Conservation (phyloP, 2,113 vertebrate genomes). For the Hiodon tergisus region DNA sequence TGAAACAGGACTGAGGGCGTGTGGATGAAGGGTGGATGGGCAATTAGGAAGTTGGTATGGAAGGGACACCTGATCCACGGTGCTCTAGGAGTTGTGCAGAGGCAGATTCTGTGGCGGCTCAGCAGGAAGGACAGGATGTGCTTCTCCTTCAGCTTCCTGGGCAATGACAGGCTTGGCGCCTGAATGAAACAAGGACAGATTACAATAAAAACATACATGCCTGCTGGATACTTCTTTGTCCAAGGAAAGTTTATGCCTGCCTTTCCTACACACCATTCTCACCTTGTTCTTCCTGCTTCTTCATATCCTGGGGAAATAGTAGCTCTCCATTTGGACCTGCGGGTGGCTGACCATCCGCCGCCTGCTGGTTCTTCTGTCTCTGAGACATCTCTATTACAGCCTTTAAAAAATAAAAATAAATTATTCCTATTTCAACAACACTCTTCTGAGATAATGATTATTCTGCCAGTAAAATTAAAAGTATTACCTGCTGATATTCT, state of each 20-base stretch:
- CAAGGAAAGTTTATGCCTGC: not conserved
- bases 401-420: slow-evolving; percentile 37
- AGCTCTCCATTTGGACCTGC: slow-evolving; percentile 64
- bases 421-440: not conserved
- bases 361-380: slow-evolving; percentile 66
- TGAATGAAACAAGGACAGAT: slow-evolving; percentile 27
- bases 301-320: slow-evolving; percentile 55
- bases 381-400: slow-evolving; percentile 82
- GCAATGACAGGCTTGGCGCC: slow-evolving; percentile 48
- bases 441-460: not conserved
- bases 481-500: slow-evolving; percentile 80
- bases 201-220: not conserved
- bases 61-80: too few species aligned
- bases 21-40: not conserved
- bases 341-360: slow-evolving; percentile 42
- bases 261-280: slow-evolving; percentile 9
- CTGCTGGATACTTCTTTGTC: too few species aligned
- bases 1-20: not conserved
- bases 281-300: slow-evolving; percentile 47
- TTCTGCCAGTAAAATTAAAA: not conserved
- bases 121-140: slow-evolving; percentile 49
- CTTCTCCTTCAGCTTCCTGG: slow-evolving; percentile 34
- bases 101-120: slow-evolving; percentile 69
- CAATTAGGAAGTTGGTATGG: too few species aligned
- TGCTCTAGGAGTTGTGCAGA: slow-evolving; percentile 45